Percentiles rank a stretch among this genome's conserved stretches.
phyloP scores from a whole-genome alignment of 1,140 invertebrate species.

The Pogonomyrmex californicus region DNA sequence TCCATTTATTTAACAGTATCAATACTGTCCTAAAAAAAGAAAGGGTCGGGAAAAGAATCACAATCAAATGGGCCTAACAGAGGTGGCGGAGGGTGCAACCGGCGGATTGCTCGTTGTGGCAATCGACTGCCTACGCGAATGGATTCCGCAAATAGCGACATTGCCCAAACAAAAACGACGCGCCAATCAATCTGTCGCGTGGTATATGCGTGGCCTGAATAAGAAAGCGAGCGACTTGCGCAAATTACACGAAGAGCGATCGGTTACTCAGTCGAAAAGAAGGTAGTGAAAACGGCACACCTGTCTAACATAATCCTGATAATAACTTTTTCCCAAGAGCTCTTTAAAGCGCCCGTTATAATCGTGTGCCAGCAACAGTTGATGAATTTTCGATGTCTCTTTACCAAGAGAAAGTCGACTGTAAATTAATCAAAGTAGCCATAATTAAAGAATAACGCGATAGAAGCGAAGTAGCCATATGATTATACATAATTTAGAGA shows the following conservation, averaged over 20 bases:
- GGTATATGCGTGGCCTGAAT: slow-evolving; percentile 75
- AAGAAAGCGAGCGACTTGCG: slow-evolving; percentile 76
- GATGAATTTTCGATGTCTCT: slow-evolving; percentile 30
- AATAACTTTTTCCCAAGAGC: slow-evolving; percentile 16
- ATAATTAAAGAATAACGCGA: neutral
- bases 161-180: slow-evolving; percentile 71
- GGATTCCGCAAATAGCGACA: slow-evolving; percentile 77
- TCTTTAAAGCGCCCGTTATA: neutral
- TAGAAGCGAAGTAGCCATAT: neutral
- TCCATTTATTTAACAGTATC: slow-evolving; percentile 35
- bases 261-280: neutral
- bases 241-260: slow-evolving; percentile 70
- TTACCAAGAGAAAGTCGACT: neutral
- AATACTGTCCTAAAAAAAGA: neutral
- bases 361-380: neutral
- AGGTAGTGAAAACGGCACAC: neutral
- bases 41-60: neutral
- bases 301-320: slow-evolving; percentile 41
- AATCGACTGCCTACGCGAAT: slow-evolving; percentile 73
- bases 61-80: slow-evolving; percentile 22
- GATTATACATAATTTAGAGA: neutral
- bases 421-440: neutral
- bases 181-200: slow-evolving; percentile 73
- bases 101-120: slow-evolving; percentile 26
- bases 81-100: slow-evolving; percentile 1